Base-by-base conservation (phyloP, 2,888 invertebrate species). In the Eubasilissa splendida region DNA sequence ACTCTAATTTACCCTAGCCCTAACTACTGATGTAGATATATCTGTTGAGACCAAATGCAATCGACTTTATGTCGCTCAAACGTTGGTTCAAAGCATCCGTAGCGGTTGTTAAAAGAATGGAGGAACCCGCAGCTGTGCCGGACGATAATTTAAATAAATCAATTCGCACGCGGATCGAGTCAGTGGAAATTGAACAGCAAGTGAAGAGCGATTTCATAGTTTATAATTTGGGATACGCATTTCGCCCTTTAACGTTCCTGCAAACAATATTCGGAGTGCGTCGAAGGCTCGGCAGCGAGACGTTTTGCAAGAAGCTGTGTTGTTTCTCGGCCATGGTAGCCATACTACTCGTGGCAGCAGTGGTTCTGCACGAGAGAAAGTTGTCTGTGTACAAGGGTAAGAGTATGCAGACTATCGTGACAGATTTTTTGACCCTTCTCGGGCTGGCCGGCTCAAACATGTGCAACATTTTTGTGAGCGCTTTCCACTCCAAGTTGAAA, bases 251-350 rank as follows among this genome's bases (percentile, higher is more conserved):
- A 54, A 14, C 53, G 12, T 9, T 11, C 11, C 22, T 71, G 22
- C 53, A 71, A 33, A 14, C 12, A 9, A 53, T 71, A 11, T 71
- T 71, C 33, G 52, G 71, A n/a, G 54, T 71, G 12, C 14, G 22
- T 22, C 52, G 71, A 53, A 8, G 53, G 5, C 54, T 50, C 42
- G 22, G 31, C n/a, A 14, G 53, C 11, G 22, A 42, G 10, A 11
- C 71, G n/a, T 14, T 11, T n/a, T 9, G 8, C 42, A 52, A 22
- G 3, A 71, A 53, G 50, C 1, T 71, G 8, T 54, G 22, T 10
- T 54, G 54, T 14, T 1, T 71, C 12, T 7, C 53, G 5, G 54
- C 71, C 33, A 53, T 71, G n/a, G 54, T 53, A 2, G 31, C 33
- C 8, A 14, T 71, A 11, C 8, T 71, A 1, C 1, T 11, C 1